Conservation (phyloP, 2,888 invertebrate genomes). For the Sinhomidia bicolor region DNA sequence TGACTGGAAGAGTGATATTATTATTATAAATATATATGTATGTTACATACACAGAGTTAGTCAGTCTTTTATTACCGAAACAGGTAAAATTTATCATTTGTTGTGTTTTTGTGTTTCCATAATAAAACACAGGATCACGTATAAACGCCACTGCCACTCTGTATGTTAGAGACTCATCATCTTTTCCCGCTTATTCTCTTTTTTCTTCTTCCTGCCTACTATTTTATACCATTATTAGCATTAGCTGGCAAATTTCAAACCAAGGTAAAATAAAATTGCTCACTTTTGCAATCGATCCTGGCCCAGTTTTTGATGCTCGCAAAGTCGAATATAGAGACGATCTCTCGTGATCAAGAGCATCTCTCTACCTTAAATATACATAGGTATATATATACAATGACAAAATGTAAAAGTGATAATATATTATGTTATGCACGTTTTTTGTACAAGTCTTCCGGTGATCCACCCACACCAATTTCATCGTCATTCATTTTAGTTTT, state of each 20-base stretch:
- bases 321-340: background rate
- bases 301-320: background rate
- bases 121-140: background rate
- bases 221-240: slow-evolving; percentile 51
- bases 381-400: background rate
- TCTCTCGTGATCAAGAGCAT: no score
- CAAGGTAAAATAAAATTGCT: background rate
- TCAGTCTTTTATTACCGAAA: background rate
- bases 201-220: background rate
- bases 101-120: background rate
- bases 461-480: slow-evolving; percentile 21
- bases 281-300: slow-evolving; percentile 41
- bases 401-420: background rate
- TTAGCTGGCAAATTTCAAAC: slow-evolving; percentile 30
- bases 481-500: slow-evolving; percentile 40
- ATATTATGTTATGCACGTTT: background rate
- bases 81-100: slow-evolving; percentile 5
- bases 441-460: background rate
- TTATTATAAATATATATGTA: no score
- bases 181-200: background rate
- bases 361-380: no score
- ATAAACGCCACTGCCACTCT: no score
- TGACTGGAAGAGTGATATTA: no score
- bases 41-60: background rate
- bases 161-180: slow-evolving; percentile 10